These are phyloP conservation scores for Harpalus rubripes DNA, from an alignment of 2,888 invertebrate species.

Conservation along the genomic window DNA sequence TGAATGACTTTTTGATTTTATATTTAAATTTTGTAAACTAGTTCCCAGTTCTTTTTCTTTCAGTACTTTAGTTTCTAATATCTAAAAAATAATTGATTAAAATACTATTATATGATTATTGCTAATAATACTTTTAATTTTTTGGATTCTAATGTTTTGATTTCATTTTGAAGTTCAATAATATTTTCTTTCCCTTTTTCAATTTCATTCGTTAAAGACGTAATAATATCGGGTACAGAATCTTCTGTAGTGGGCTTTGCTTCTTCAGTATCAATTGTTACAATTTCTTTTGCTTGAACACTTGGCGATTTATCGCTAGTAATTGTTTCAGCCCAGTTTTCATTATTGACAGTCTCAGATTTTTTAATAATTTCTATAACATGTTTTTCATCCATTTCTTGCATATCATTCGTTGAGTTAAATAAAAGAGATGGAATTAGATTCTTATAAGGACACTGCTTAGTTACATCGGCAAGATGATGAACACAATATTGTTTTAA, in stretches of 20 bases:
- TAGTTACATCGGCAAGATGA: slow-evolving; percentile 74
- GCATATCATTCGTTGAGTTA: slow-evolving; percentile 68
- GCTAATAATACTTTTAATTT: slow-evolving; percentile 55
- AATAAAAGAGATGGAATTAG: slow-evolving; percentile 75
- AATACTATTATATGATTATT: slow-evolving; percentile 7
- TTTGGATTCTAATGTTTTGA: slow-evolving; percentile 72
- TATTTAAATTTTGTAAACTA: slow-evolving; percentile 77
- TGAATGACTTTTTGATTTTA: slow-evolving; percentile 82
- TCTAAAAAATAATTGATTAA: slow-evolving; percentile 67
- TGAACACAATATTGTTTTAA: slow-evolving; percentile 75
- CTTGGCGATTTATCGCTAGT: slow-evolving; percentile 48
- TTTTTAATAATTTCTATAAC: slow-evolving; percentile 71
- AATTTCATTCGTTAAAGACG: slow-evolving; percentile 74
- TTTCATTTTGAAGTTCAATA: slow-evolving; percentile 73
- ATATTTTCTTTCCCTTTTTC: slow-evolving; percentile 73
- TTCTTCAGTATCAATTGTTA: slow-evolving; percentile 61
- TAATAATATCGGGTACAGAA: slow-evolving; percentile 73
- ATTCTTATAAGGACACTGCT: slow-evolving; percentile 73
- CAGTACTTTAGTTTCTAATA: slow-evolving; percentile 71
- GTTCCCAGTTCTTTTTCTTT: slow-evolving; percentile 77
- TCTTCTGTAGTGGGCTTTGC: slow-evolving; percentile 68
- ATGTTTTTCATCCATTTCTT: slow-evolving; percentile 65
- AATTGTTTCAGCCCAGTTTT: slow-evolving; percentile 64
- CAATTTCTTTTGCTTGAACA: slow-evolving; percentile 44
- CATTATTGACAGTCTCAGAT: slow-evolving; percentile 69